A percentile compares a stretch with the other conserved stretches of the same genome.
Evolutionary conservation across 2,888 invertebrate genomes (phyloP).

Genomic region (Xestia c-nigrum): DNA sequence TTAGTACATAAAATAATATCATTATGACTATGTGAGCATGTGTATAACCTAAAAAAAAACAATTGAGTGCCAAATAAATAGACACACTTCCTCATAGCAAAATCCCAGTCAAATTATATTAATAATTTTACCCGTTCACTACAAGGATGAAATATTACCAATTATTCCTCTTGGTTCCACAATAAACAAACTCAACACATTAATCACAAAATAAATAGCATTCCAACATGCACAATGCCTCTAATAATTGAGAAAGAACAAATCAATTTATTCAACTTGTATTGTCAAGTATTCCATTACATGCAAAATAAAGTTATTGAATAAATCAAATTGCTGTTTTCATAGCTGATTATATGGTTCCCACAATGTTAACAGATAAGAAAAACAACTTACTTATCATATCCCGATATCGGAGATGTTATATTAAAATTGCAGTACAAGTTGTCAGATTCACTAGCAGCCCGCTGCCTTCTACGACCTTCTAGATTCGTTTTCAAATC

Average conservation of each 20-base stretch:
- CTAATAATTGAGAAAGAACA: slow-evolving; percentile 34
- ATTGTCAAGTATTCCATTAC: slow-evolving; percentile 37
- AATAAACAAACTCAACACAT: slow-evolving; percentile 13
- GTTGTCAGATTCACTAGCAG: slow-evolving; percentile 89
- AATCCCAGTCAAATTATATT: neutral
- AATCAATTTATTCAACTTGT: slow-evolving; percentile 39
- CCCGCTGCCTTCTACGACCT: slow-evolving; percentile 86
- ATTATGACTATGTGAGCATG: slow-evolving; percentile 47
- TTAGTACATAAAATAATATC: slow-evolving; percentile 5
- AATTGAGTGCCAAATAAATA: slow-evolving; percentile 21
- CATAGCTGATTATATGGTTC: slow-evolving; percentile 31
- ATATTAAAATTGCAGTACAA: slow-evolving; percentile 79
- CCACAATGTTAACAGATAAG: slow-evolving; percentile 36
- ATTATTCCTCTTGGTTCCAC: neutral
- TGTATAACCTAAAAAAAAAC: slow-evolving; percentile 62
- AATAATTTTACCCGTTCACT: neutral
- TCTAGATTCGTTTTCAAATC: slow-evolving; percentile 78
- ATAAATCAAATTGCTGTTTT: slow-evolving; percentile 39
- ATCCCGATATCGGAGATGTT: slow-evolving; percentile 80
- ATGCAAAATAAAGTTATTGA: slow-evolving; percentile 50
- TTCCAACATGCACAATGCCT: slow-evolving; percentile 52
- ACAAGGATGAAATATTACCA: slow-evolving; percentile 14
- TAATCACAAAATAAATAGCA: slow-evolving; percentile 38
- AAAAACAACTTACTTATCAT: slow-evolving; percentile 80
- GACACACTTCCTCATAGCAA: slow-evolving; percentile 29